These are phyloP conservation scores for Platorchestia sp. DNA, from an alignment of 1,140 invertebrate species.

Conservation along the genomic window DNA sequence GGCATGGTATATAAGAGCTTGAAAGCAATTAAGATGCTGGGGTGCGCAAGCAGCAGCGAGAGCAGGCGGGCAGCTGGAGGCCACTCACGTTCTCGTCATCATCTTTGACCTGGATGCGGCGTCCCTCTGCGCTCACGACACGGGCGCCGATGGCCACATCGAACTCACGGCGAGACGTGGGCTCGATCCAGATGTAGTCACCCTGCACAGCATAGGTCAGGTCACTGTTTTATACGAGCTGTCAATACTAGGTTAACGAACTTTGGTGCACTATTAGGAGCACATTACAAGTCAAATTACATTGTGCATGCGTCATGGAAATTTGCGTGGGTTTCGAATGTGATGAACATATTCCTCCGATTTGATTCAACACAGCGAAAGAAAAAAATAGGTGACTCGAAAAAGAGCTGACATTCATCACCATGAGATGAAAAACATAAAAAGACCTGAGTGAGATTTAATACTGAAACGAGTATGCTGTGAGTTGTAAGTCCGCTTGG, in stretches of 20 bases:
- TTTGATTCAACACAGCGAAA: background rate
- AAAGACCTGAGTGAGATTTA: too few relatives aligned
- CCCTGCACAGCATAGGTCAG: constrained; percentile 76
- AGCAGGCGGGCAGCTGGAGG: background rate
- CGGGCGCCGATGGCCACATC: constrained; percentile 96
- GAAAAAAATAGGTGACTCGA: too few relatives aligned
- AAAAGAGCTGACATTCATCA: too few relatives aligned
- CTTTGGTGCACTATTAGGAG: too few relatives aligned
- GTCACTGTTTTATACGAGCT: background rate
- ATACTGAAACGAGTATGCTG: too few relatives aligned
- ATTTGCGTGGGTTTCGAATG: background rate
- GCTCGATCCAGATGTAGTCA: constrained; percentile 99
- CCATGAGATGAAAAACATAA: too few relatives aligned
- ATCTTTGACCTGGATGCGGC: constrained; percentile 92
- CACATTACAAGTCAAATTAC: background rate
- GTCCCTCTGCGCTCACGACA: constrained; percentile 93
- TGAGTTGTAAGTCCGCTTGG: background rate
- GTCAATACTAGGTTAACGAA: background rate
- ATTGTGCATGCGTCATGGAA: background rate
- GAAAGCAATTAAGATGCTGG: too few relatives aligned
- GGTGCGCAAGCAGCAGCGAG: too few relatives aligned
- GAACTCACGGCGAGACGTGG: constrained; percentile 92
- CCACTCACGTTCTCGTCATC: constrained; percentile 87
- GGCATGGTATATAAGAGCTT: too few relatives aligned
- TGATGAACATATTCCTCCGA: background rate